Base-by-base conservation (phyloP, 2,113 vertebrate species). In the Atractosteus spatula region DNA sequence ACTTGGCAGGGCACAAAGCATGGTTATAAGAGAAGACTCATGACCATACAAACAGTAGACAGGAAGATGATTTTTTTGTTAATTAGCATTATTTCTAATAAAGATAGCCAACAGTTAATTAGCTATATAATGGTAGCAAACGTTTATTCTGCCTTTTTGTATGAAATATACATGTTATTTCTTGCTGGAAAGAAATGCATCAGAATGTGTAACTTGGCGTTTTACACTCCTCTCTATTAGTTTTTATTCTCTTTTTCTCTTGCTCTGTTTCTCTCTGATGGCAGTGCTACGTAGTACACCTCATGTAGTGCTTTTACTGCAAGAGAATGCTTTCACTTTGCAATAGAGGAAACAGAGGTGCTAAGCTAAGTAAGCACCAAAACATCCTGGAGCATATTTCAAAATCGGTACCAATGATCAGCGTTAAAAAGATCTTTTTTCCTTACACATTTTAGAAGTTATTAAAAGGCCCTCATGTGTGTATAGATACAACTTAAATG, bases 51-150 rank as follows among this genome's bases (percentile, higher is more conserved):
- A 71, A 51, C 43, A 62, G 56, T 29, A 70, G 69, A 70, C 69
- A 69, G 14, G 41, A 69, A 54, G 5, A 68, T 12, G 57, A 41
- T 54, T 3, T 54, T 55, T 64, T 57, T 69, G 4, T 69, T 69
- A 11, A 54, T 69, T 69, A 12, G 47, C 29, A 14, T 16, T 68
- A 55, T 68, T 67, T 68, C 66, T 54, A 68, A 16, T 68, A 68
- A 68, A 55, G 66, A 55, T 68, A 68, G n/a, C 54, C 66, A 55
- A 68, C 55, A 55, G 54, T 55, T 59, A 68, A 55, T 68, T 47
- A 68, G 54, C 11, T 55, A 59, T 59, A 59, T 11, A 55, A 5
- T 68, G 66, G 41, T 45, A 55, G 16, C 12, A 55, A 68, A 51
- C 2, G 10, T 51, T 5, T 51, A 7, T 51, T 51, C 47, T 10